A percentile compares a stretch with the other conserved stretches of the same genome.
These are phyloP conservation scores for Cheilosia impressa DNA, from an alignment of 2,888 invertebrate genomes.

Conservation along the genomic window DNA sequence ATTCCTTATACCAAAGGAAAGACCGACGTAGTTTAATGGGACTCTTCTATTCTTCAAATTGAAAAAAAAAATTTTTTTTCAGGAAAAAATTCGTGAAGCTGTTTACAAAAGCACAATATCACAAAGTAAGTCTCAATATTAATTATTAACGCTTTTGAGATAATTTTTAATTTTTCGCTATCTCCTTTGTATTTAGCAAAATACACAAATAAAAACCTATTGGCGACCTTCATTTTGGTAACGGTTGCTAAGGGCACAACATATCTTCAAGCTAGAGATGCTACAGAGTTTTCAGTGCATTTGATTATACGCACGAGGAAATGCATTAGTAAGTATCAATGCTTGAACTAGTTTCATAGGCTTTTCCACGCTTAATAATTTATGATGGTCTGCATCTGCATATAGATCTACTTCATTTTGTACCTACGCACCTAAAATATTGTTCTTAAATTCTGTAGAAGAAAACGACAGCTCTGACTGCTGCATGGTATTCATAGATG, in stretches of 20 bases:
- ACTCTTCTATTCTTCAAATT: too few relatives aligned
- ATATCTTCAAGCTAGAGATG: constrained; percentile 64
- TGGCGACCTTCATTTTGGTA: constrained; percentile 80
- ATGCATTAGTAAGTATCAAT: constrained; percentile 79
- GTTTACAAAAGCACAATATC: constrained; percentile 79
- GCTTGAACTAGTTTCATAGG: too few relatives aligned
- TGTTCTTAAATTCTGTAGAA: constrained; percentile 38
- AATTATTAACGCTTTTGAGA: background rate
- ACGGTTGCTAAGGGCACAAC: constrained; percentile 77
- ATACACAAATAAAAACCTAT: constrained; percentile 79
- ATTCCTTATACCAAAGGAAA: too few relatives aligned
- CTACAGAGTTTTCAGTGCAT: constrained; percentile 78
- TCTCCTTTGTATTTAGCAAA: constrained; percentile 77
- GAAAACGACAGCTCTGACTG: constrained; percentile 77
- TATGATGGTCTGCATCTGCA: background rate
- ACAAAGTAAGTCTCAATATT: constrained; percentile 79
- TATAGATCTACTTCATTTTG: background rate
- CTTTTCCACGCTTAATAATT: too few relatives aligned
- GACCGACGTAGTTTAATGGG: too few relatives aligned
- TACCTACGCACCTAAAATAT: background rate
- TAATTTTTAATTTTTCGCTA: background rate
- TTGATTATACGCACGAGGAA: constrained; percentile 81
- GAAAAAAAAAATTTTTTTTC: constrained; percentile 24
- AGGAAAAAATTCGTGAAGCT: constrained; percentile 77
- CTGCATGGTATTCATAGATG: constrained; percentile 82